Conservation (phyloP, 2,113 vertebrate genomes). For the Motacilla alba region DNA sequence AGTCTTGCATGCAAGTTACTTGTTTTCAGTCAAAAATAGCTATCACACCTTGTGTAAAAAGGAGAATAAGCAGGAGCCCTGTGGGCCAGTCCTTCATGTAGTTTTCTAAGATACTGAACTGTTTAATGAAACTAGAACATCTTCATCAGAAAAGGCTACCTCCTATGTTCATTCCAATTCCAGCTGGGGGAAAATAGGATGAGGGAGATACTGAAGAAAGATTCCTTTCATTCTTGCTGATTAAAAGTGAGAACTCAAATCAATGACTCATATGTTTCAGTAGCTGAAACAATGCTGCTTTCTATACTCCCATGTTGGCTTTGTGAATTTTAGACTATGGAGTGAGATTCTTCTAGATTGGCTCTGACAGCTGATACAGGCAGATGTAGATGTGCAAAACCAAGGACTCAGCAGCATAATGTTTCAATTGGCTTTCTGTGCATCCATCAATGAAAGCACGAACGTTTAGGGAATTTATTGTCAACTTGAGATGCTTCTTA, state of each 20-base stretch:
- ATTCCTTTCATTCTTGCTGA: not conserved
- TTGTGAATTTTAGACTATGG: not conserved
- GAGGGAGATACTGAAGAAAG: not conserved
- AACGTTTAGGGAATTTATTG: not conserved
- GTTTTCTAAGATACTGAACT: not conserved
- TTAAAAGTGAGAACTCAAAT: not conserved
- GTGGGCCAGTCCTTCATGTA: not conserved
- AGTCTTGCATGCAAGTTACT: not conserved
- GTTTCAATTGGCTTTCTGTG: not conserved
- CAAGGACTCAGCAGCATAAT: not conserved
- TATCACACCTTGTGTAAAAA: not conserved
- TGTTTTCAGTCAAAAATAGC: not conserved
- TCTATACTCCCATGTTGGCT: not conserved
- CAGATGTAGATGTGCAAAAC: not conserved
- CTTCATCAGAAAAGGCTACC: not conserved
- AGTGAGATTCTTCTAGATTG: not conserved
- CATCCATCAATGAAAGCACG: not conserved
- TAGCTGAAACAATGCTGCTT: not conserved
- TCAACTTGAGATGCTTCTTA: not conserved
- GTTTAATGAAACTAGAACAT: not conserved
- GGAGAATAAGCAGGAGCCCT: not conserved
- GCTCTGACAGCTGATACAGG: not conserved
- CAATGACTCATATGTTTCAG: not conserved
- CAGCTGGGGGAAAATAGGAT: not conserved
- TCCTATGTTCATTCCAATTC: not conserved